Base-by-base conservation (phyloP, 1,140 invertebrate genomes). In the Babylonia areolata region DNA sequence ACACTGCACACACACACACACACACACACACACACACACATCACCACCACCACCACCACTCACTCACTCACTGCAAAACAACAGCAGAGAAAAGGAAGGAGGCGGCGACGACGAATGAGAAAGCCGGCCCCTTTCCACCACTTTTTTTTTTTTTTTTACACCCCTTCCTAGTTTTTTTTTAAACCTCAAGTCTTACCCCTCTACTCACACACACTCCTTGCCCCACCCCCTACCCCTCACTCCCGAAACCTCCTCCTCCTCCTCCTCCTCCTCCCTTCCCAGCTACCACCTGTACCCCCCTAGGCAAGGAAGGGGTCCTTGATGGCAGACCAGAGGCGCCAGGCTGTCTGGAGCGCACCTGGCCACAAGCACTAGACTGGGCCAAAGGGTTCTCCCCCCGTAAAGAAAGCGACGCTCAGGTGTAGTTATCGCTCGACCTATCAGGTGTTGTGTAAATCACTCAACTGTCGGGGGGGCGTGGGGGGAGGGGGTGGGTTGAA, bases 401-500 rank as follows among this genome's bases (percentile, higher is more conserved):
- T 58, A 40, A 73, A 73, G 58, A 73, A 69, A 73, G 35, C 23
- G 2, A 11, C 37, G 82, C 82, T 84, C 82, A 84, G 82, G 82
- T 84, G 82, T 84, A 84, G 82, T 84, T 84, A 84, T 84, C 82
- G 64, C 37, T 39, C n/a, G 82, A 35, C 82, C 58, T 73, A 84
- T 84, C 82, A 84, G 82, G 82, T 84, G 82, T 64, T 23, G 64
- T 46, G 37, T 84, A 84, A 84, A 84, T 84, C 82, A 84, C 69
- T 84, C 82, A 73, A 75, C 69, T 84, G 82, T 84, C 82, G 64
- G 28, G 35, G 15, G n/a, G n/a, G n/a, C n/a, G n/a, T n/a, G n/a
- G n/a, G n/a, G n/a, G n/a, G n/a, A n/a, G n/a, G n/a, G n/a, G n/a
- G n/a, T n/a, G n/a, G n/a, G n/a, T n/a, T n/a, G n/a, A n/a, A n/a